These are phyloP conservation scores for Onthophagus taurus DNA, from an alignment of 1,140 invertebrate genomes.

Conservation along the genomic window DNA sequence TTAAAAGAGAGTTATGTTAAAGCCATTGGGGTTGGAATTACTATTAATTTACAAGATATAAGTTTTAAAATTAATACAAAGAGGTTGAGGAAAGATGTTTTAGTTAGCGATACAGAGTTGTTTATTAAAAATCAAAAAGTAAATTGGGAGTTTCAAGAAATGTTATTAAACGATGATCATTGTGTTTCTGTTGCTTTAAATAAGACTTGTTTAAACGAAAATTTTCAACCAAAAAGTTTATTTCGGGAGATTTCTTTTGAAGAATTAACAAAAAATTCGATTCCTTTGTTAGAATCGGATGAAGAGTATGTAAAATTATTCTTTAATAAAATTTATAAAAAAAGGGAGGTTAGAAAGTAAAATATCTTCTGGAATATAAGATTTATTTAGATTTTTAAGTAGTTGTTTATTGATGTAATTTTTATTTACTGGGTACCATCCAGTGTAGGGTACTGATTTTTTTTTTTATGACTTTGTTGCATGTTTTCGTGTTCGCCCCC, in stretches of 20 bases:
- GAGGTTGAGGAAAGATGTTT: conserved; percentile 36
- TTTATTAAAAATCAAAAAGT: conserved; percentile 51
- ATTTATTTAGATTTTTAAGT: too few relatives aligned
- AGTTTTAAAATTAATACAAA: conserved; percentile 58
- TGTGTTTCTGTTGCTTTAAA: conserved; percentile 67
- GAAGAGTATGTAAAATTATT: conserved; percentile 40
- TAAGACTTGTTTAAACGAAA: conserved; percentile 4
- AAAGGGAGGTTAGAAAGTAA: too few relatives aligned
- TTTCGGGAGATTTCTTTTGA: conserved; percentile 45
- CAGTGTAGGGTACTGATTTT: conserved; percentile 2
- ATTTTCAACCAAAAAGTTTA: conserved; percentile 4
- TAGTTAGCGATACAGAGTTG: conserved; percentile 58
- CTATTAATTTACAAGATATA: conserved; percentile 62
- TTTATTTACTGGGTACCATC: too few relatives aligned
- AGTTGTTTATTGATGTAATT: too few relatives aligned
- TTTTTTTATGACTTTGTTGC: conserved; percentile 9
- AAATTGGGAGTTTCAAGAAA: conserved; percentile 81
- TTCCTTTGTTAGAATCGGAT: conserved; percentile 45
- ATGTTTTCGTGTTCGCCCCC: too few relatives aligned
- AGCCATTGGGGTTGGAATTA: conserved; percentile 78
- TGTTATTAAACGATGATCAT: conserved; percentile 67
- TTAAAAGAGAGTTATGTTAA: conserved; percentile 95
- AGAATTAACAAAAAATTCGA: conserved; percentile 45
- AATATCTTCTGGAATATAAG: conserved; percentile 24
- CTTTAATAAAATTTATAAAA: conserved; percentile 29